Evolutionary conservation across 2,113 vertebrate species (phyloP), one percentile per base, ranked within the genome.

Genomic region (Microcebus tavaratra): DNA sequence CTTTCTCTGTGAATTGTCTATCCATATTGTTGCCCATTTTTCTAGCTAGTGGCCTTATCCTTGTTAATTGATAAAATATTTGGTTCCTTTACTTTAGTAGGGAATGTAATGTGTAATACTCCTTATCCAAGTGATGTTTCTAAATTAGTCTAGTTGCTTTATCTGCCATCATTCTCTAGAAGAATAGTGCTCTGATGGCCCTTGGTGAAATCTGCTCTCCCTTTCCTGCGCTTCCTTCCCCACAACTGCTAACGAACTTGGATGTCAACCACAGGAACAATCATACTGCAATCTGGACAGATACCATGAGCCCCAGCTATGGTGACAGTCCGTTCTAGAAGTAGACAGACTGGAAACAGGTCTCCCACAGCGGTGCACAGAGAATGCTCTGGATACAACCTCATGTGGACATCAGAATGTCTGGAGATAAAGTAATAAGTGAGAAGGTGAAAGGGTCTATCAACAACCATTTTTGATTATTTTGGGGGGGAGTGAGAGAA

Each of bases 271-370:
- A 27, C 61, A 90, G 57, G 79, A 92, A 67, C 5, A 90, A 82
- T 14, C 39, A 63, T 17, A 86, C 81, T 20, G 29, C 48, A 65
- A 27, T 55, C 87, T 92, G 85, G 81, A 97, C 81, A 34, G 20
- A 2, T 21, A 6, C 67, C 84, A 79, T 27, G 48, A n/a, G 86
- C 9, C 53, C 84, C 36, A 91, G 55, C 84, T 88, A 7, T 31
- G 85, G 94, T 59, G 97, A 76, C 61, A 82, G 21, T 76, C 13
- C 36, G 23, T 81, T 80, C 45, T 6, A 92, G 75, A 91, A 98
- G 90, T 31, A 65, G 86, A 81, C 20, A 20, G 86, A 88, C 63
- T 14, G 23, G 42, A 95, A 78, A 75, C 61, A 23, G 45, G 6
- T 63, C 23, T 82, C 53, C 55, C 15, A 10, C 45, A 91, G 23